These are phyloP conservation scores for Indicator maculatus DNA, from an alignment of 2,113 vertebrate species.

Conservation along the genomic window DNA sequence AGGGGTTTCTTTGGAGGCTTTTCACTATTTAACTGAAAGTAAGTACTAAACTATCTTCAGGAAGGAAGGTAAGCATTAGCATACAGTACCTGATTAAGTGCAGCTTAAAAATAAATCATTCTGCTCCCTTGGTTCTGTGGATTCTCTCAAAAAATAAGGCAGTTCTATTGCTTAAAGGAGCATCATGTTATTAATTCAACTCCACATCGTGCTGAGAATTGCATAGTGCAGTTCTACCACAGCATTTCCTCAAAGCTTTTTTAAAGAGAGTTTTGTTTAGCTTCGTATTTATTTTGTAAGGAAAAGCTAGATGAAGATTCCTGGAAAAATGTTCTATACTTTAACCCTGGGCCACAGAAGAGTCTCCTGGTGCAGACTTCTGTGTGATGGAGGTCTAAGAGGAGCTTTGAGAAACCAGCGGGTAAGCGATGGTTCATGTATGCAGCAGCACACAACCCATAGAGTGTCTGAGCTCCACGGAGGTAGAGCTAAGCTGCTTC, in stretches of 20 bases:
- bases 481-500: not conserved
- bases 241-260: not conserved
- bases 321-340: not conserved
- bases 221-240: not conserved
- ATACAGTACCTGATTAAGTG: not conserved
- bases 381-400: not conserved
- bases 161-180: not conserved
- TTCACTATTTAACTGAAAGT: not conserved
- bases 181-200: not conserved
- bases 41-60: not conserved
- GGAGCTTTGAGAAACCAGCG: not conserved
- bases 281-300: not conserved
- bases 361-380: not conserved
- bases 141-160: not conserved
- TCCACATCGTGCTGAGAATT: not conserved
- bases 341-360: not conserved
- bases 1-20: not conserved
- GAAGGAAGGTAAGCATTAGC: not conserved
- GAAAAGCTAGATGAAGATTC: not conserved
- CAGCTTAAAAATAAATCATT: not conserved
- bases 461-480: not conserved
- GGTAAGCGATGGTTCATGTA: not conserved
- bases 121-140: not conserved
- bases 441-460: rapidly evolving
- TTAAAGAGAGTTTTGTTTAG: not conserved